Conservation (phyloP, 2,797 vertebrate species). For the Pangasius mekongensis region DNA sequence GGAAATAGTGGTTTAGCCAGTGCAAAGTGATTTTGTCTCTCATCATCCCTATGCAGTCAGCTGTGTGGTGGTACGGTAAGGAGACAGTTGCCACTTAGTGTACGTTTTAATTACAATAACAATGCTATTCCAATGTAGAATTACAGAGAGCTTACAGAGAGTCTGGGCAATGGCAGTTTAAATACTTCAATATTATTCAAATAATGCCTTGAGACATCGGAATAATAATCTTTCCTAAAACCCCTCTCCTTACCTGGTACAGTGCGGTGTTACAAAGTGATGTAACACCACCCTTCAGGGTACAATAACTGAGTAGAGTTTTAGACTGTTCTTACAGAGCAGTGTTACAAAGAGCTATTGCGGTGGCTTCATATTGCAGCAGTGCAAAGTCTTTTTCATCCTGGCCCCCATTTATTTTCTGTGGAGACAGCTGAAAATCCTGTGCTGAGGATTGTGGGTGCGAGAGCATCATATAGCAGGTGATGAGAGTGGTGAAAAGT, state of each 20-base stretch:
- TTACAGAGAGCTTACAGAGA: not conserved
- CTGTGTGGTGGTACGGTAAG: not conserved
- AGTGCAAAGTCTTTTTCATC: slow-evolving; percentile 4
- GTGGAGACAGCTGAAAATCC: not conserved
- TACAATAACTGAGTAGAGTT: not conserved
- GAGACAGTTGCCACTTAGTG: not conserved
- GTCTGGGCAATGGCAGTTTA: not conserved
- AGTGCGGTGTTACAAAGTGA: not conserved
- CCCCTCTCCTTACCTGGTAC: not conserved
- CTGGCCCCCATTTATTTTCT: not conserved
- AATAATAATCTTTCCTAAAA: not conserved
- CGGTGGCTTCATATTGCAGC: not conserved
- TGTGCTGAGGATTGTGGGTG: not conserved
- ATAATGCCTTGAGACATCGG: not conserved
- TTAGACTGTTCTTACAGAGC: not conserved
- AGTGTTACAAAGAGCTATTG: not conserved
- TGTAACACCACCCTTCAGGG: not conserved
- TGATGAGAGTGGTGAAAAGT: slow-evolving; percentile 3
- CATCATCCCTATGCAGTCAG: not conserved
- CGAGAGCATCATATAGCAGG: not conserved
- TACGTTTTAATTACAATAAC: not conserved
- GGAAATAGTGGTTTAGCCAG: not conserved
- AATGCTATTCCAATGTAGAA: not conserved
- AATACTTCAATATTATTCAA: not conserved
- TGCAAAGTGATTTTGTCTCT: not conserved